A percentile compares a stretch with the other conserved stretches of the same genome.
Conservation (phyloP, 2,797 vertebrate genomes). For the Halcyon badia region DNA sequence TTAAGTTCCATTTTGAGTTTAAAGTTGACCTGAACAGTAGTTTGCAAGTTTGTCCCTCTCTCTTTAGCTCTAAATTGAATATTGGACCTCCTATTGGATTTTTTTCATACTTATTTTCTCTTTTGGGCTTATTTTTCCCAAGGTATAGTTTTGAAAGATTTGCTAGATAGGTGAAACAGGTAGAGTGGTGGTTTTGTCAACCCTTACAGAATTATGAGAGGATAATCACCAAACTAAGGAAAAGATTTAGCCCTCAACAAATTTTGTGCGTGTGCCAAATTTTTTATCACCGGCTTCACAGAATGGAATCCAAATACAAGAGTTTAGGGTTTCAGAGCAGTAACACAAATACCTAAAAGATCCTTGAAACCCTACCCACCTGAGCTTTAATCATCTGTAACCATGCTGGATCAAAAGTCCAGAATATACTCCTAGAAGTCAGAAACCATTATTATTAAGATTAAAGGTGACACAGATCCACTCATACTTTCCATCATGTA, state of each 20-base stretch:
- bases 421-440: background rate
- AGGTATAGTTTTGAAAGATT: background rate
- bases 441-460: background rate
- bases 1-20: background rate
- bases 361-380: background rate
- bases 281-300: background rate
- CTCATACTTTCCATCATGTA: accelerated
- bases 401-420: background rate
- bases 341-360: background rate
- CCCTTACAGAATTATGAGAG: background rate
- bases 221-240: background rate
- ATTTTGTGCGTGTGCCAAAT: background rate
- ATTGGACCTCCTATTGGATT: background rate
- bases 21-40: background rate
- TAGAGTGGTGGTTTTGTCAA: background rate
- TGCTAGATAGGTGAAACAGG: background rate
- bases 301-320: background rate
- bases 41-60: background rate
- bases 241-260: background rate
- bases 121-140: background rate
- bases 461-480: background rate
- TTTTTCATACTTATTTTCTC: background rate
- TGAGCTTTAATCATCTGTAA: background rate
- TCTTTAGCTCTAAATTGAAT: background rate
- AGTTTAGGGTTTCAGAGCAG: background rate